Percentiles rank a stretch among this genome's conserved stretches.
Conservation (phyloP, 2,888 invertebrate genomes). For the Crossocerus cetratus region DNA sequence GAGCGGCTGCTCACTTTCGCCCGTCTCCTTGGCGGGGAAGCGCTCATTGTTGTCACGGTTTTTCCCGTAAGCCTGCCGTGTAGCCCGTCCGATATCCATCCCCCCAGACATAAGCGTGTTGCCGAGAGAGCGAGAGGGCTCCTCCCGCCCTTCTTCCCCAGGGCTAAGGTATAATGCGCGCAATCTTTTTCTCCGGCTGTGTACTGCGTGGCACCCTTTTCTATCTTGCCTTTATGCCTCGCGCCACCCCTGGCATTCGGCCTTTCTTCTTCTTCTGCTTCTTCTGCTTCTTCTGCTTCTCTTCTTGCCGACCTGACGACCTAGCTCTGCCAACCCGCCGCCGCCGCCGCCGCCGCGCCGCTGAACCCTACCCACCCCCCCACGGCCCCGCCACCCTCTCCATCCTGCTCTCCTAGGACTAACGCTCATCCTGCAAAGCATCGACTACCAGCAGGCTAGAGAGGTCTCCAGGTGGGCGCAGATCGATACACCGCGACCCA, state of each 20-base stretch:
- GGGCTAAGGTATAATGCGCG: conserved; percentile 31
- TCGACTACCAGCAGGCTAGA: conserved; percentile 48
- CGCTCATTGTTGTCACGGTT: conserved; percentile 41
- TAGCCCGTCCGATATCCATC: conserved; percentile 9
- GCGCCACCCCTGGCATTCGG: too few species aligned
- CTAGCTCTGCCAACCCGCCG: too few species aligned
- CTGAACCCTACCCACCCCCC: too few species aligned
- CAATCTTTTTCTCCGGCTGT: conserved; percentile 36
- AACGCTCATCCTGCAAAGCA: conserved; percentile 52
- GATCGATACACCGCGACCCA: conserved; percentile 75
- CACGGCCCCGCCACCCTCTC: not conserved
- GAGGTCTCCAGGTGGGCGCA: conserved; percentile 71
- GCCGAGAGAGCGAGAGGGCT: too few species aligned
- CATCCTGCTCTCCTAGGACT: conserved; percentile 30
- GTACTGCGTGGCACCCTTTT: conserved; percentile 12
- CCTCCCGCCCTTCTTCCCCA: not conserved
- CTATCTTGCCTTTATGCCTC: conserved; percentile 32
- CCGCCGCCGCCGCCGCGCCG: too few species aligned
- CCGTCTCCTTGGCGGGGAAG: conserved; percentile 40
- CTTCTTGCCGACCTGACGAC: not conserved
- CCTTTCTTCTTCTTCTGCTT: not conserved
- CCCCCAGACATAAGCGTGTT: conserved; percentile 19
- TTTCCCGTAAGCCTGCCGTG: conserved; percentile 30
- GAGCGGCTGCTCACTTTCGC: conserved; percentile 21
- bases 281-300: not conserved